phyloP scores from a whole-genome alignment of 1,140 invertebrate genomes.

The Temnothorax longispinosus region DNA sequence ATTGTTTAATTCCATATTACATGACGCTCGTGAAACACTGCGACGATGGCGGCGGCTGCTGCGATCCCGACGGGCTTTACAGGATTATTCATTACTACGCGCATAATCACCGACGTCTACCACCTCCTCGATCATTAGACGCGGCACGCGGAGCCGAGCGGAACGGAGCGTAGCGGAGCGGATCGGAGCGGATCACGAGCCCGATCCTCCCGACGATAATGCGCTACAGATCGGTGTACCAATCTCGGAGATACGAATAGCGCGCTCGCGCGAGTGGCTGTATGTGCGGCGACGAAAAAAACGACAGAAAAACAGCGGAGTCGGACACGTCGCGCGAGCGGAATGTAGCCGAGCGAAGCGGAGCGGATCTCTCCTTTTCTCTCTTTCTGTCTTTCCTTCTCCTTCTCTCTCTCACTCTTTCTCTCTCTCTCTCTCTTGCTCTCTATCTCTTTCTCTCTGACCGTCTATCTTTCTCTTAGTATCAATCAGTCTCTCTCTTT shows the following conservation, averaged over 20 bases:
- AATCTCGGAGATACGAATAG: slow-evolving; percentile 32
- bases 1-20: slow-evolving; percentile 86
- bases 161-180: slow-evolving; percentile 45
- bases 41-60: slow-evolving; percentile 71
- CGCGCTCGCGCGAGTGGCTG: background rate
- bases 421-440: slow-evolving; percentile 9
- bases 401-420: background rate
- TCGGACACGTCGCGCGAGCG: slow-evolving; percentile 37
- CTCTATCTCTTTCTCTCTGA: background rate
- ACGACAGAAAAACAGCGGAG: slow-evolving; percentile 38
- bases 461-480: no score
- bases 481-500: background rate
- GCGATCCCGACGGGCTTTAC: slow-evolving; percentile 50
- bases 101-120: slow-evolving; percentile 79
- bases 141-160: slow-evolving; percentile 65
- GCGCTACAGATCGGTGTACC: slow-evolving; percentile 1
- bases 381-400: slow-evolving; percentile 12
- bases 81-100: slow-evolving; percentile 72
- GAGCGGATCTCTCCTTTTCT: slow-evolving; percentile 12
- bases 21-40: slow-evolving; percentile 83
- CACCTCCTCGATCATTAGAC: slow-evolving; percentile 80
- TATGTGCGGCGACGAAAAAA: slow-evolving; percentile 26
- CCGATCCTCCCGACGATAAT: background rate
- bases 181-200: slow-evolving; percentile 50
- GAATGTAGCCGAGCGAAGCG: slow-evolving; percentile 28